Base-by-base conservation (phyloP, 92 coral and sea anemone genomes). In the Porites divaricata region DNA sequence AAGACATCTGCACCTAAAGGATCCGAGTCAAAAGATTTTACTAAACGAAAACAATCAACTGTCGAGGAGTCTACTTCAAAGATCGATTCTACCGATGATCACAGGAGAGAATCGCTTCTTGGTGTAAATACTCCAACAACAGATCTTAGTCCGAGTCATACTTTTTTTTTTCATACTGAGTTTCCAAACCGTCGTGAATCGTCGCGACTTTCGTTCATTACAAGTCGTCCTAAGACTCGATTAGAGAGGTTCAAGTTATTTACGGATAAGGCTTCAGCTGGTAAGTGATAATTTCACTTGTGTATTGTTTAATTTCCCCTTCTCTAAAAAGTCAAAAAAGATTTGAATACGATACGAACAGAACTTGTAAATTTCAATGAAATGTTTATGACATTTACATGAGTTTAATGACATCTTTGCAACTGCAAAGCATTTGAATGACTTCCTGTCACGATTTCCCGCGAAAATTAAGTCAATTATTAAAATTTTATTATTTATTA, bases 211-310 rank as follows among this genome's bases (percentile, higher is more conserved):
- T 72, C 88, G 1, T 72, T 86, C 15, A 61, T 66, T 17, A 35
- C 65, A 15, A 62, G 57, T 12, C 86, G 85, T 76, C 92, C 98
- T 9, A 96, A 83, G 73, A 96, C 99, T 20, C 93, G 99, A 72
- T 63, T 96, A 13, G 99, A 96, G 65, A 90, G 89, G 72, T 96
- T 88, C 90, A 96, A 96, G 79, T 74, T 77, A 57, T 89, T 90
- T 15, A 87, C 90, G 25, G 96, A 92, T 73, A 96, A 94, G 76
- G 35, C n/a, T 54, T 65, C 63, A 23, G n/a, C 9, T 63, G 85
- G 85, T 80, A 22, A 56, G 85, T 80, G 62, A 11, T 19, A 3
- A 16, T 13, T 52, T 50, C 24, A 23, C n/a, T 24, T 35, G 65
- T 57, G 51, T 67, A 16, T 3, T 75, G 52, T 54, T 53, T 67